Percentiles rank a stretch among this genome's conserved stretches.
Conservation (phyloP, 1,140 invertebrate species). For the Drosophila baimaii region DNA sequence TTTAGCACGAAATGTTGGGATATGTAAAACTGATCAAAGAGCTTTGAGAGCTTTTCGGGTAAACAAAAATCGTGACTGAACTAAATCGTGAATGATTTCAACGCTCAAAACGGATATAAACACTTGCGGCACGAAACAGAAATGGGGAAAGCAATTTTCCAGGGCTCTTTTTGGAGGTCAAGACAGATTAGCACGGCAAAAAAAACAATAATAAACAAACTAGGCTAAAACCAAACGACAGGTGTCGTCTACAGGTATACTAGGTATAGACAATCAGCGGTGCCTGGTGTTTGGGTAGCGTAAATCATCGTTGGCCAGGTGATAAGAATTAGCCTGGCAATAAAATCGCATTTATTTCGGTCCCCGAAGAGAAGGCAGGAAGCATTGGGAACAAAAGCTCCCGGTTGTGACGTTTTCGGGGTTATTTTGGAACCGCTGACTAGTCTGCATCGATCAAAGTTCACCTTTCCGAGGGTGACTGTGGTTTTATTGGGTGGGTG, state of each 20-base stretch:
- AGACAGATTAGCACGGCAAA: slow-evolving; percentile 17
- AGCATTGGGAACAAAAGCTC: slow-evolving; percentile 23
- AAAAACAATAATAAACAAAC: slow-evolving; percentile 31
- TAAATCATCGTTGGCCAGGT: slow-evolving; percentile 32
- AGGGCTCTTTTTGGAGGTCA: slow-evolving; percentile 27
- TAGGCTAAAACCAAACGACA: slow-evolving; percentile 10
- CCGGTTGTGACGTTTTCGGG: slow-evolving; percentile 54
- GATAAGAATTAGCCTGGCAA: slow-evolving; percentile 57
- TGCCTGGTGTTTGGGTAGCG: slow-evolving; percentile 5
- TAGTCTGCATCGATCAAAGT: slow-evolving; percentile 49
- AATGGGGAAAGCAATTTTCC: slow-evolving; percentile 49
- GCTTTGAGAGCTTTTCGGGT: slow-evolving; percentile 30
- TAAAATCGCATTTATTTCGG: slow-evolving; percentile 37
- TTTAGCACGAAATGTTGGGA: slow-evolving; percentile 40
- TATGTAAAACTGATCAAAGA: slow-evolving; percentile 38
- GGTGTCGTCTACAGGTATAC: slow-evolving; percentile 32
- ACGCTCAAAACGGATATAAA: slow-evolving; percentile 50
- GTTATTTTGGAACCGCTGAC: slow-evolving; percentile 55
- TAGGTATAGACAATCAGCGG: slow-evolving; percentile 33
- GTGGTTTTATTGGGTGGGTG: neutral
- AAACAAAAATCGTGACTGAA: slow-evolving; percentile 60
- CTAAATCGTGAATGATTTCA: slow-evolving; percentile 44
- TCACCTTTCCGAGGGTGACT: slow-evolving; percentile 11
- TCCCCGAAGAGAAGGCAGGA: slow-evolving; percentile 46
- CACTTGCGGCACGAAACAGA: slow-evolving; percentile 25